Evolutionary conservation across 2,888 invertebrate species (phyloP).

Genomic region (Nymphalis c-album): DNA sequence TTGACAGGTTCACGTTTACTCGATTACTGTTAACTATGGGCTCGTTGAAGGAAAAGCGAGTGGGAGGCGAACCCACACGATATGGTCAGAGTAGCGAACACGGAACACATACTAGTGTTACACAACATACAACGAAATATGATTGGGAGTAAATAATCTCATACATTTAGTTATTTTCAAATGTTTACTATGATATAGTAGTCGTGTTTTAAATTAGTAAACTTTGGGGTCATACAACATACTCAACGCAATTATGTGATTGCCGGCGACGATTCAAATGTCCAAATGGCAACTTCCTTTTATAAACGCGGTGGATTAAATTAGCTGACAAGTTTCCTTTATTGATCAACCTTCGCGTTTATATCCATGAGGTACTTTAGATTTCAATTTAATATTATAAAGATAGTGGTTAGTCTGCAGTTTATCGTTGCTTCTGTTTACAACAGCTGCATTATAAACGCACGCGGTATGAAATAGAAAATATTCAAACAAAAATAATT

Average conservation of each 20-base stretch:
- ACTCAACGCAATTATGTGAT: conserved; percentile 51
- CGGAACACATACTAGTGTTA: neutral
- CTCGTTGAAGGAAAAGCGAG: conserved; percentile 27
- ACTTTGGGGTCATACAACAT: conserved; percentile 48
- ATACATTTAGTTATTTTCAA: neutral
- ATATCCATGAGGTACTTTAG: conserved; percentile 9
- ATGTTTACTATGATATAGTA: neutral
- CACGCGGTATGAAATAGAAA: conserved; percentile 22
- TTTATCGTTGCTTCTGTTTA: conserved; percentile 4
- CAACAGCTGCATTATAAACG: conserved; percentile 25
- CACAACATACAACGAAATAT: neutral
- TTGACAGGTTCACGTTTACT: conserved; percentile 11
- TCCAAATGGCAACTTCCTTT: conserved; percentile 65
- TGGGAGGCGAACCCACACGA: conserved; percentile 1
- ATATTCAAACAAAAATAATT: conserved; percentile 28
- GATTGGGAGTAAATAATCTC: neutral
- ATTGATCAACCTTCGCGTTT: conserved; percentile 1
- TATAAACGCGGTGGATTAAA: conserved; percentile 46
- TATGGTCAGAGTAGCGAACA: neutral
- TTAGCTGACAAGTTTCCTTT: conserved; percentile 43
- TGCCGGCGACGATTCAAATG: conserved; percentile 57
- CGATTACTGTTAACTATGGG: conserved; percentile 50
- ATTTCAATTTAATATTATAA: neutral
- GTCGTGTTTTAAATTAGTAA: conserved; percentile 12
- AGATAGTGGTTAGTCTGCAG: neutral